Evolutionary conservation across 2,888 invertebrate genomes (phyloP).

Genomic region (Thecophora atra): DNA sequence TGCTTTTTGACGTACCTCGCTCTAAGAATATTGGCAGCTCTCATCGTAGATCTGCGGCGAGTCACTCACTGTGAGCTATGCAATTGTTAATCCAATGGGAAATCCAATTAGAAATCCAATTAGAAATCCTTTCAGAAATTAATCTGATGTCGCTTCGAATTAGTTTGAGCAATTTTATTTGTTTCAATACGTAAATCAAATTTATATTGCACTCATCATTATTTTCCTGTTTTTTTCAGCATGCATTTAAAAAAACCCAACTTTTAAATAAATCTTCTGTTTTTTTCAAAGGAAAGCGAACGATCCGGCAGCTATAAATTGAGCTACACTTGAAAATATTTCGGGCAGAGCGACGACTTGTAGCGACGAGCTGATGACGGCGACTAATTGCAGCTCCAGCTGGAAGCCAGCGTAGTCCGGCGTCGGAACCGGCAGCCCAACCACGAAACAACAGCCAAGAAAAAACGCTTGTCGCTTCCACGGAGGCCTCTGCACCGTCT

Average conservation of each 20-base stretch:
- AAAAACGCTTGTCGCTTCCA: constrained; percentile 48
- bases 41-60: constrained; percentile 14
- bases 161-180: constrained; percentile 7
- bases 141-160: not conserved
- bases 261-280: constrained; percentile 37
- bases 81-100: constrained; percentile 30
- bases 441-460: constrained; percentile 24
- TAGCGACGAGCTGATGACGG: constrained; percentile 64
- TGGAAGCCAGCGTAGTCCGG: constrained; percentile 48
- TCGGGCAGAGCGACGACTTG: constrained; percentile 54
- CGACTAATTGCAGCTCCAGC: constrained; percentile 62
- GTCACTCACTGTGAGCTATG: not conserved
- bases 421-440: constrained; percentile 28
- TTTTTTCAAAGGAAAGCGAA: constrained; percentile 27
- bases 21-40: constrained; percentile 19
- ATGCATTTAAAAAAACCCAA: constrained; percentile 40
- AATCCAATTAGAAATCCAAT: no score
- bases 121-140: not conserved
- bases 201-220: constrained; percentile 14
- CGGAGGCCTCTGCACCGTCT: constrained; percentile 37
- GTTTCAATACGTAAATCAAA: not conserved
- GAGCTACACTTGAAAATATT: constrained; percentile 4
- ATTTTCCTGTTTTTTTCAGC: constrained; percentile 27
- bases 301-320: not conserved
- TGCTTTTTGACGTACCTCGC: constrained; percentile 12